Conservation (phyloP, 2,888 invertebrate species). For the Monoplex corrugatus region DNA sequence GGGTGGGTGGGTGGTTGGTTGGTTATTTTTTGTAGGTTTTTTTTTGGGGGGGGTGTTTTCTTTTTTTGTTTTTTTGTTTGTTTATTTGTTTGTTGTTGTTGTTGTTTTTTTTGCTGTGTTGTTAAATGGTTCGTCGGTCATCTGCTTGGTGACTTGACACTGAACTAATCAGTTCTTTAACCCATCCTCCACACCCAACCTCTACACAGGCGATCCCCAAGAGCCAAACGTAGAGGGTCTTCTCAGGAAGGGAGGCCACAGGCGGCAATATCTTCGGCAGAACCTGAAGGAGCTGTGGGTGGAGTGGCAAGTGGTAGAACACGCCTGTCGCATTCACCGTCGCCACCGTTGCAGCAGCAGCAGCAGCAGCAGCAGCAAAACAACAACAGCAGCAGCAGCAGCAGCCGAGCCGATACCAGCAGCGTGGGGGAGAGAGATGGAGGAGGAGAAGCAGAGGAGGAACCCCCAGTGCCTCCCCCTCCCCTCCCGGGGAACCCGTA, state of each 20-base stretch:
- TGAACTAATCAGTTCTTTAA: too few relatives aligned
- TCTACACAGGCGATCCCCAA: neutral
- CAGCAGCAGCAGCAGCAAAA: neutral
- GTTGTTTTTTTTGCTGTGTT: too few relatives aligned
- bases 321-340: too few relatives aligned
- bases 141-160: too few relatives aligned
- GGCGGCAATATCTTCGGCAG: neutral
- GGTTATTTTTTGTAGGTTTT: too few relatives aligned
- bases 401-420: neutral
- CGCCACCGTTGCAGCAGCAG: too few relatives aligned
- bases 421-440: neutral
- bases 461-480: conserved; percentile 55
- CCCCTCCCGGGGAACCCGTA: conserved; percentile 57
- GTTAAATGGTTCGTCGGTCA: too few relatives aligned
- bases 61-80: too few relatives aligned
- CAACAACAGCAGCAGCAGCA: neutral
- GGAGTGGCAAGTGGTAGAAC: neutral
- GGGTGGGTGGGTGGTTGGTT: neutral
- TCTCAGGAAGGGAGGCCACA: neutral
- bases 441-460: conserved; percentile 27
- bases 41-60: too few relatives aligned
- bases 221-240: conserved; percentile 6
- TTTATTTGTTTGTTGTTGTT: too few relatives aligned
- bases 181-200: neutral
- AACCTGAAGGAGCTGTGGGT: neutral